Conservation (phyloP, 1,140 invertebrate species). For the Zaprionus vittiger region DNA sequence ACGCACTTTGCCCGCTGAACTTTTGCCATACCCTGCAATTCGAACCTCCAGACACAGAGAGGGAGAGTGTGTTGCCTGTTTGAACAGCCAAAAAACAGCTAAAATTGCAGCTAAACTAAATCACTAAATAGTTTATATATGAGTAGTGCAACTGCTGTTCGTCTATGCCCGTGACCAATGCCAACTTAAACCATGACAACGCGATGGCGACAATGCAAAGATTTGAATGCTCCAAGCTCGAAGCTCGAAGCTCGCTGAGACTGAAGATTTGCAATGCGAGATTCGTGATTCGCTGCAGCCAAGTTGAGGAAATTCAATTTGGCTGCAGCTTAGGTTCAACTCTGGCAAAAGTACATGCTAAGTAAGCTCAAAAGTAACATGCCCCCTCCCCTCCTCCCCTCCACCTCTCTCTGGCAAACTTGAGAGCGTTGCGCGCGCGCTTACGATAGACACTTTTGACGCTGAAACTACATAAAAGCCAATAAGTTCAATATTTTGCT, state of each 20-base stretch:
- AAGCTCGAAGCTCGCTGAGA: not conserved
- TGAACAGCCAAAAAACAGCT: not conserved
- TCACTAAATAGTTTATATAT: not conserved
- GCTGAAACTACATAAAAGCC: slow-evolving; percentile 78
- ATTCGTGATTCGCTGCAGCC: slow-evolving; percentile 27
- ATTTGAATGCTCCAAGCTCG: slow-evolving; percentile 28
- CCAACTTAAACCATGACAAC: not conserved
- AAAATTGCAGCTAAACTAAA: slow-evolving; percentile 51
- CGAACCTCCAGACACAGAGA: not conserved
- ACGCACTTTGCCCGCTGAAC: slow-evolving; percentile 65
- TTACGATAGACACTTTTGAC: slow-evolving; percentile 64
- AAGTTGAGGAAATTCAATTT: slow-evolving; percentile 73
- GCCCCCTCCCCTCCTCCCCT: slow-evolving; percentile 23
- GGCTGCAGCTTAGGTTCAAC: slow-evolving; percentile 71
- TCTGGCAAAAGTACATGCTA: slow-evolving; percentile 76
- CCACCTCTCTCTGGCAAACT: not conserved
- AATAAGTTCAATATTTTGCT: slow-evolving; percentile 83
- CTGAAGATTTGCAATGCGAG: slow-evolving; percentile 43
- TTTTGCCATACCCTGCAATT: slow-evolving; percentile 49
- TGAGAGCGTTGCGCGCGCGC: slow-evolving; percentile 16
- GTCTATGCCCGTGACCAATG: not conserved
- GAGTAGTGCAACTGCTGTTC: not conserved
- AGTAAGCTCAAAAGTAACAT: slow-evolving; percentile 81
- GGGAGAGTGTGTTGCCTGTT: too few relatives aligned
- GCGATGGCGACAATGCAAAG: slow-evolving; percentile 10